Base-by-base conservation (phyloP, 2,888 invertebrate species). In the Cerastis rubricosa region DNA sequence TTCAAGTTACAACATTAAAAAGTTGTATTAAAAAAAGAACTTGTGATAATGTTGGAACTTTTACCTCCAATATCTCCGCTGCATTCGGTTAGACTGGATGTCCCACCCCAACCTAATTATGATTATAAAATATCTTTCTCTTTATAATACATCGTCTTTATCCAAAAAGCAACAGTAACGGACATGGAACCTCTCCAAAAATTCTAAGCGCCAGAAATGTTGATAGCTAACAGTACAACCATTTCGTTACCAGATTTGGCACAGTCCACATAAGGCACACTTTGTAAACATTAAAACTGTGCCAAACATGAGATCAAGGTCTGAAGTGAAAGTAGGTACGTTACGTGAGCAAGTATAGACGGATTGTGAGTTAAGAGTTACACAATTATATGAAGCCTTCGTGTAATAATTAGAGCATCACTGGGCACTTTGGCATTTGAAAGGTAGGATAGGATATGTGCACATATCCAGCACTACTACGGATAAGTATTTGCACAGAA, bases 261-360 rank as follows among this genome's bases (percentile, higher is more conserved):
- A 84, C 84, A 71, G 12, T 47, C 14, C 61, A 85, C 35, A 12
- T 69, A 66, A 12, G 74, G n/a, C 66, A 69, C 63, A 70, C 57
- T 78, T 67, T 40, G 66, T 86, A 70, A 67, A 74, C 74, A 64
- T 63, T 54, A 43, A 67, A 84, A 86, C 69, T 47, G 74, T 84
- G 84, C 80, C 84, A 84, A 70, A 86, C 84, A 86, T 70, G 84
- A 70, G 87, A 71, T 43, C 72, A 65, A 74, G 87, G 80, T 66
- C 66, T 57, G 47, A 86, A 84, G 87, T 74, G 84, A 86, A 84
- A 86, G 87, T n/a, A n/a, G n/a, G n/a, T 86, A 17, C 49, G 54
- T 83, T 74, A 84, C 35, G 66, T 74, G 70, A 72, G 22, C 3
- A 45, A 14, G 7, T 51, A 54, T 22, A 68, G n/a, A 65, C 61